Evolutionary conservation across 53 echinoderm and acorn worm species (phyloP), one percentile per base, ranked within the genome.

Genomic region (Hippasteria phrygiana): DNA sequence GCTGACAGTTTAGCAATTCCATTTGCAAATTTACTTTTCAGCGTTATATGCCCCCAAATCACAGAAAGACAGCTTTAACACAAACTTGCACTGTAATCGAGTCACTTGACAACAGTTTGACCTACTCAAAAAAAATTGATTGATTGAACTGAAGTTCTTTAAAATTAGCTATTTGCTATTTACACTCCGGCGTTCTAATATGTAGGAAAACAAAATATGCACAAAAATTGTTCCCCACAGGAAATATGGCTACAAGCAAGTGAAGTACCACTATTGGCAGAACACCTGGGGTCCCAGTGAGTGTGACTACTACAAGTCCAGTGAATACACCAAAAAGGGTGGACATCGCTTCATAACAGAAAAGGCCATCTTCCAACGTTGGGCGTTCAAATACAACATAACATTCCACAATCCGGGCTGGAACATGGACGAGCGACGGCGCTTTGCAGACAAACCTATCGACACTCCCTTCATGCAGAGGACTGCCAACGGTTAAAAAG

Each of bases 241-340:
- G 0, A 85, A 85, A 53, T 85, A 85, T 22, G 38, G 85, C 85
- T 40, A 85, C 85, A 85, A 41, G 51, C 54, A 46, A 43, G 88
- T 97, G 27, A 93, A 92, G 73, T 97, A 97, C 88, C 97, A 97
- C 88, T 97, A 97, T 88, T 97, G 92, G 88, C 97, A 97, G 83
- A 90, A 88, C 8, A 75, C 91, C 54, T 92, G 90, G 88, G 93
- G 88, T 18, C 97, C 97, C 17, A 95, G 91, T 32, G 97, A 97
- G 55, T 97, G 97, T 47, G 89, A 88, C 73, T 90, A 95, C 82
- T 97, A 97, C 89, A 92, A 92, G 50, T 90, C 92, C 77, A 93
- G 95, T 34, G 97, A 97, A 73, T 90, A 93, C 74, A 93, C 95
- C 5, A 87, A 78, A 39, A 85, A 92, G 29, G 97, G 95, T 3